Percentiles rank a stretch among this genome's conserved stretches.
Evolutionary conservation across 2,888 invertebrate genomes (phyloP).

Genomic region (Plagodis dolabraria): DNA sequence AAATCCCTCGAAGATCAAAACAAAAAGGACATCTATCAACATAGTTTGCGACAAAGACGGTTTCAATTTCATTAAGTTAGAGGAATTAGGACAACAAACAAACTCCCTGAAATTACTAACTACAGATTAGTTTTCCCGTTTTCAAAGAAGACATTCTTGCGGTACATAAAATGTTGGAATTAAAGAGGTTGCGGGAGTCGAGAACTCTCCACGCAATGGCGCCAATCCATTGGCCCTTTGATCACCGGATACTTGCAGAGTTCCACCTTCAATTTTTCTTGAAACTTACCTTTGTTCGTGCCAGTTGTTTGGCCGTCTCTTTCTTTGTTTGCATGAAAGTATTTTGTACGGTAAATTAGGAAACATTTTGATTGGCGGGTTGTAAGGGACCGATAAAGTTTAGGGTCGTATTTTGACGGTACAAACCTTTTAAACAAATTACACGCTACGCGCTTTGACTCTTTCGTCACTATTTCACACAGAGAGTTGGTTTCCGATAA

Average conservation of each 20-base stretch:
- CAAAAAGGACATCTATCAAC: conserved; percentile 54
- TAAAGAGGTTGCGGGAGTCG: conserved; percentile 51
- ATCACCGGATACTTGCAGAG: conserved; percentile 65
- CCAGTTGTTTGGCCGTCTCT: conserved; percentile 60
- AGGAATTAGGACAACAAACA: conserved; percentile 50
- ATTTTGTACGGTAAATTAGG: conserved; percentile 59
- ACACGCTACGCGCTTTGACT: conserved; percentile 30
- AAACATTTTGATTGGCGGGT: conserved; percentile 57
- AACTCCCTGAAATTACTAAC: conserved; percentile 61
- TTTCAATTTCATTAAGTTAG: conserved; percentile 68
- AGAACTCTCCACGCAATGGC: conserved; percentile 49
- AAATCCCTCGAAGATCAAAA: conserved; percentile 35
- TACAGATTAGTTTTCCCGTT: conserved; percentile 75
- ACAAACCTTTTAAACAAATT: conserved; percentile 54
- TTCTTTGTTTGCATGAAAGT: conserved; percentile 56
- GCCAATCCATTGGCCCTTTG: conserved; percentile 62
- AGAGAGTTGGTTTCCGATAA: conserved; percentile 4
- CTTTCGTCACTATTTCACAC: conserved; percentile 16
- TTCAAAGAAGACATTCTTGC: conserved; percentile 75
- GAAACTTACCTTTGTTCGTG: conserved; percentile 58
- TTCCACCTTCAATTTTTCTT: conserved; percentile 62
- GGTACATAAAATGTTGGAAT: conserved; percentile 70
- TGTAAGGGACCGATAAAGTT: conserved; percentile 51
- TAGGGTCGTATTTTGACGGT: conserved; percentile 45
- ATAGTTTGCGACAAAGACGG: conserved; percentile 58